A percentile compares a stretch with the other conserved stretches of the same genome.
Conservation (phyloP, 2,113 vertebrate species). For the Mastomys natalensis region DNA sequence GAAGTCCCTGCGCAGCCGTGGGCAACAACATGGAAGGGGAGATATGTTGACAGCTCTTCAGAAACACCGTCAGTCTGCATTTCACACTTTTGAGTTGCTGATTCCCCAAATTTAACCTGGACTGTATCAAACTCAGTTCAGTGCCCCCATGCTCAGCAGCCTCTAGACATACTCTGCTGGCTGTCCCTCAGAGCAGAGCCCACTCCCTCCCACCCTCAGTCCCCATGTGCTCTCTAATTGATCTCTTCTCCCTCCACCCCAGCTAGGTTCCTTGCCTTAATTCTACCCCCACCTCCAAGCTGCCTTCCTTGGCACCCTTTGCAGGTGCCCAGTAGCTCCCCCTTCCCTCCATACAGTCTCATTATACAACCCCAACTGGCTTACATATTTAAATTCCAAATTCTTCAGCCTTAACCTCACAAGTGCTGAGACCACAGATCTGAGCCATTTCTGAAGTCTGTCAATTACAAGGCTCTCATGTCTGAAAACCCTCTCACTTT, state of each 20-base stretch:
- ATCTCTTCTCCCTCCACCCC: too few species aligned
- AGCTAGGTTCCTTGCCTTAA: too few species aligned
- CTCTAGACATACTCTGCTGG: neutral
- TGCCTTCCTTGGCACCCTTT: neutral
- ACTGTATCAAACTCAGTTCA: neutral
- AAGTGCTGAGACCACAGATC: neutral
- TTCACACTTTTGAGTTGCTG: neutral
- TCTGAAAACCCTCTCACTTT: neutral
- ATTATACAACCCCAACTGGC: neutral
- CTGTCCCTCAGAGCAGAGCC: neutral
- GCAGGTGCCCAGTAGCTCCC: neutral
- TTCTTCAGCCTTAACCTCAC: neutral
- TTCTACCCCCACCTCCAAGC: neutral
- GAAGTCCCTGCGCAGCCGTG: neutral
- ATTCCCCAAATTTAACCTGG: neutral
- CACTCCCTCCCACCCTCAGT: too few species aligned
- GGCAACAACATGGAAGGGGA: accelerated
- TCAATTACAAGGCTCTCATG: neutral
- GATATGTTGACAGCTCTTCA: neutral
- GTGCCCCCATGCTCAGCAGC: too few species aligned
- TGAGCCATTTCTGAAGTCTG: neutral
- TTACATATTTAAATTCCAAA: neutral
- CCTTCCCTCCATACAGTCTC: neutral
- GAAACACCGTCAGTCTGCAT: neutral
- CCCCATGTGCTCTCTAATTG: neutral